Base-by-base conservation (phyloP, 2,888 invertebrate species). In the Balanococcus diminutus region DNA sequence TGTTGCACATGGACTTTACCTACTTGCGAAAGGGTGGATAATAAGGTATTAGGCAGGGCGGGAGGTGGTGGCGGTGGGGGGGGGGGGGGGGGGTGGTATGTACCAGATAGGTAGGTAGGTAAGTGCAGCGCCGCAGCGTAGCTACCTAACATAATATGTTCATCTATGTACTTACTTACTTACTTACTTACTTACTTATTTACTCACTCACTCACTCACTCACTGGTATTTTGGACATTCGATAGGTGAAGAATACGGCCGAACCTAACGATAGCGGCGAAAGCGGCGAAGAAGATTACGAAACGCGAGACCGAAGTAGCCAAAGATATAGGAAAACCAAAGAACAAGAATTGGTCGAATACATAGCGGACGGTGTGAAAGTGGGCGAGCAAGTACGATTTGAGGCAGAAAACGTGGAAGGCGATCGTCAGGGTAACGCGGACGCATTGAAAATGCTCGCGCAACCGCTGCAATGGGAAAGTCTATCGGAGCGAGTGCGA, bases 281-380 rank as follows among this genome's bases (percentile, higher is more conserved):
- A 46, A 46, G n/a, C 82, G 88, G 89, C 83, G 88, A 88, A 81
- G 89, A 91, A 86, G 89, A 90, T 86, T 90, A 92, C 88, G 90
- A 90, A 84, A 90, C 91, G 61, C 91, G 89, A 67, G 91, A 91
- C 87, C 92, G 92, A 87, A 93, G 92, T 83, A 92, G 91, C 87
- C 94, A 94, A 90, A 91, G 91, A 87, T 94, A 92, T 90, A 91
- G 93, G 86, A 94, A 96, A 89, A 94, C 93, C 89, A 92, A 95
- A 86, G 94, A 95, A 89, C 95, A 96, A 90, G 94, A 94, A 89
- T 93, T 94, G 89, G 95, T 96, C 82, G 96, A 96, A 90, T 94
- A 95, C 90, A 91, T 95, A 90, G 94, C 94, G 89, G 94, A 95
- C 89, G 96, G 96, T 88, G 93, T 95, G 89, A 93, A 95, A 89